These are phyloP conservation scores for Panopea generosa DNA, from an alignment of 2,888 invertebrate genomes.

Conservation along the genomic window DNA sequence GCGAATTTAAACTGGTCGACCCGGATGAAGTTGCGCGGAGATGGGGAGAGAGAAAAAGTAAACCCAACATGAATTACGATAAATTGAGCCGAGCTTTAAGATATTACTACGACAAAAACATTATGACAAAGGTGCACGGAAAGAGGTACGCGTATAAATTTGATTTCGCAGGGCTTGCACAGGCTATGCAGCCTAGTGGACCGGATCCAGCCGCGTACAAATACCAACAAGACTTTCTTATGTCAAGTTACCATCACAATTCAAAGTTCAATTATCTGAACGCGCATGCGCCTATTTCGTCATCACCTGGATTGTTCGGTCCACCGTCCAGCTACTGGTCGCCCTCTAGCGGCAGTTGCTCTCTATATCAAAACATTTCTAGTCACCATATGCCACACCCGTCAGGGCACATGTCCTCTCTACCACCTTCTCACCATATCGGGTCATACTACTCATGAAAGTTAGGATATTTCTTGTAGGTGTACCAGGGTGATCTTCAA, in stretches of 20 bases:
- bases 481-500: too few species aligned
- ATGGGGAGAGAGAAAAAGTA: conserved; percentile 98
- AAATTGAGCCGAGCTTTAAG: conserved; percentile 97
- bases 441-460: conserved; percentile 50
- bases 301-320: conserved; percentile 73
- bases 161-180: too few species aligned
- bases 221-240: conserved; percentile 98
- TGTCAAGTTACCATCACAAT: conserved; percentile 91
- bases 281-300: conserved; percentile 80
- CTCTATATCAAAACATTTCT: conserved; percentile 88
- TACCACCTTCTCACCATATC: conserved; percentile 56
- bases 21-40: too few species aligned
- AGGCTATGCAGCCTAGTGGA: conserved; percentile 86
- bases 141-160: too few species aligned
- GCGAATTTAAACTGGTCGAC: conserved; percentile 97
- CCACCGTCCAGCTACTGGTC: conserved; percentile 80
- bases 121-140: conserved; percentile 99
- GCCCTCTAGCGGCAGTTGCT: conserved; percentile 69
- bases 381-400: conserved; percentile 88
- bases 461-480: too few species aligned
- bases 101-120: conserved; percentile 99
- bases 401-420: conserved; percentile 90
- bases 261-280: conserved; percentile 96
- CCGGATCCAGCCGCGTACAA: conserved; percentile 91
- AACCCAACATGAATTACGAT: conserved; percentile 99